These are phyloP conservation scores for Eulimnadia texana DNA, from an alignment of 1,140 invertebrate species.

Conservation along the genomic window DNA sequence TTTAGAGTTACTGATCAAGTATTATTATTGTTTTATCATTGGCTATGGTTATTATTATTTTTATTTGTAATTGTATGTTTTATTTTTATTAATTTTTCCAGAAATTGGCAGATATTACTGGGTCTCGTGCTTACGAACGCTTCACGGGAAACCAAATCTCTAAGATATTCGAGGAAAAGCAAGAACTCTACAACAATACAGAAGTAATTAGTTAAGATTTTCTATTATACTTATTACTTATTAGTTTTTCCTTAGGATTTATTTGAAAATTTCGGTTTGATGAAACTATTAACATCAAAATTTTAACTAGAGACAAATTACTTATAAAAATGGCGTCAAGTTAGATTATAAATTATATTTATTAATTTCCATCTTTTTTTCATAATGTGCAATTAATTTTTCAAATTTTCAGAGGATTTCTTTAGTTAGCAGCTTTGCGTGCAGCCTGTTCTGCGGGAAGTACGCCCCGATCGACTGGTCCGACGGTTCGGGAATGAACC, in stretches of 20 bases:
- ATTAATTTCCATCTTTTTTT: no score
- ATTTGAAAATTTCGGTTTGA: no score
- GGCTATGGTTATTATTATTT: no score
- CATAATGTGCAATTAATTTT: no score
- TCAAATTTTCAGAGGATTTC: slow-evolving; percentile 59
- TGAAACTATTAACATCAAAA: no score
- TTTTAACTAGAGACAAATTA: no score
- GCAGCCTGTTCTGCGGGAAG: slow-evolving; percentile 72
- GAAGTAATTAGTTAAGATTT: slow-evolving; percentile 39
- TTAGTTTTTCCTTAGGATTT: slow-evolving; percentile 1
- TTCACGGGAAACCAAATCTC: slow-evolving; percentile 88
- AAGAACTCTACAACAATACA: slow-evolving; percentile 60
- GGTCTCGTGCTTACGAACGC: slow-evolving; percentile 80
- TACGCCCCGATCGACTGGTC: slow-evolving; percentile 81
- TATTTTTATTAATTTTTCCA: slow-evolving; percentile 32
- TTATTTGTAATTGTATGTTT: no score
- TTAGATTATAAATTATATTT: no score
- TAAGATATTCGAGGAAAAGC: slow-evolving; percentile 60
- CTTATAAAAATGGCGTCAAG: no score
- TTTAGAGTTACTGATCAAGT: background rate
- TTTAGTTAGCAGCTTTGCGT: slow-evolving; percentile 79
- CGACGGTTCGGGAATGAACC: slow-evolving; percentile 93
- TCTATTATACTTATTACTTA: slow-evolving; percentile 1
- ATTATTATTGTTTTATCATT: background rate
- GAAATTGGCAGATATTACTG: slow-evolving; percentile 71